Evolutionary conservation across 2,113 vertebrate genomes (phyloP).

Genomic region (Seriola rivoliana): DNA sequence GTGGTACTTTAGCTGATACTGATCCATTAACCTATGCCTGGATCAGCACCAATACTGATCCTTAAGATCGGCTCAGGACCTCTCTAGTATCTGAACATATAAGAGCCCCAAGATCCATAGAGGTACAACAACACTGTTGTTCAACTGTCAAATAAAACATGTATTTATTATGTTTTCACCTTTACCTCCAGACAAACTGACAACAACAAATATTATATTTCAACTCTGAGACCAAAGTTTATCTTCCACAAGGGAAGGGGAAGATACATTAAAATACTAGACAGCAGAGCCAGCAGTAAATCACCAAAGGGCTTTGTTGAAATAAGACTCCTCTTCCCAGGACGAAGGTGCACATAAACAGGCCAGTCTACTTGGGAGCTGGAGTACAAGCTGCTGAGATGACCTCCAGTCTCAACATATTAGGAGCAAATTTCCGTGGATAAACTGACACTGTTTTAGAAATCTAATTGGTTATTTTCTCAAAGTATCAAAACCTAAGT

Average conservation of each 20-base stretch:
- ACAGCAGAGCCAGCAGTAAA: background rate
- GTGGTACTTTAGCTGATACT: too few relatives aligned
- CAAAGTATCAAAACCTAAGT: background rate
- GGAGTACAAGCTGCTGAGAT: background rate
- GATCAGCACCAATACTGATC: too few relatives aligned
- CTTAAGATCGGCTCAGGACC: background rate
- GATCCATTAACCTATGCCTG: too few relatives aligned
- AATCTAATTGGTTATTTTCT: background rate
- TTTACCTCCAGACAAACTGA: background rate
- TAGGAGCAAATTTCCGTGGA: background rate
- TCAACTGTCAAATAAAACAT: background rate
- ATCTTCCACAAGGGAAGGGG: background rate
- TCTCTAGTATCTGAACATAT: background rate
- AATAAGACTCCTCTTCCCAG: background rate
- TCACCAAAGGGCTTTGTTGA: background rate
- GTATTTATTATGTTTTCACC: background rate
- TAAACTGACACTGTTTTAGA: background rate
- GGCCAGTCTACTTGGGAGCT: background rate
- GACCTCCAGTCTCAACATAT: too few relatives aligned
- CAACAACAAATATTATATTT: background rate
- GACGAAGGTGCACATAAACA: background rate
- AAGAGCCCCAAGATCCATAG: background rate
- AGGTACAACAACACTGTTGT: background rate
- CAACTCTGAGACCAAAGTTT: background rate
- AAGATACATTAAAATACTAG: background rate